phyloP scores from a whole-genome alignment of 1,140 invertebrate genomes.

The Aphis gossypii region DNA sequence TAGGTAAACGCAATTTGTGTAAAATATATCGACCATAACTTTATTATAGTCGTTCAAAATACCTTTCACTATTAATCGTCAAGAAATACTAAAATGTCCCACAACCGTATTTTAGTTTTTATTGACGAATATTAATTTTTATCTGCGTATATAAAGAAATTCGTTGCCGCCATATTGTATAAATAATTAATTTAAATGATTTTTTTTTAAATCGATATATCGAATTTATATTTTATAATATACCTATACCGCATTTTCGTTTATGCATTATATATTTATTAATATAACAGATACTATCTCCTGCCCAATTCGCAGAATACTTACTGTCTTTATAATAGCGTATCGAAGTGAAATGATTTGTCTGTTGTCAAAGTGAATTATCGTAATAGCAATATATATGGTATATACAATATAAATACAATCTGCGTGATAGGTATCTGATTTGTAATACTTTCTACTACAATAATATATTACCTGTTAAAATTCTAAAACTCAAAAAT shows the following conservation, averaged over 20 bases:
- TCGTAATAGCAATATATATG: not conserved
- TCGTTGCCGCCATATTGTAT: not conserved
- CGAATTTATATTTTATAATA: not conserved
- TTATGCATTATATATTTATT: not conserved
- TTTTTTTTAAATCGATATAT: not conserved
- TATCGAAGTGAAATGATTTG: conserved; percentile 11
- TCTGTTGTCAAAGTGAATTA: not conserved
- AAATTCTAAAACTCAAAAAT: not conserved
- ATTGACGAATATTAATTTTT: not conserved
- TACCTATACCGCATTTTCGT: not conserved
- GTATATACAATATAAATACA: not conserved
- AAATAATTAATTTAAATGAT: not conserved
- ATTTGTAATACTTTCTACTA: not conserved
- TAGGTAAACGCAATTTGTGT: not conserved
- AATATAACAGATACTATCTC: not conserved
- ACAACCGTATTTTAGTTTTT: not conserved
- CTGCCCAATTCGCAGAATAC: not conserved
- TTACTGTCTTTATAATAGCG: not conserved
- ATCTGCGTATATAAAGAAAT: not conserved
- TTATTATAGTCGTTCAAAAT: not conserved
- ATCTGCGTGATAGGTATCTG: not conserved
- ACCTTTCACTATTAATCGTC: not conserved
- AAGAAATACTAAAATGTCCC: not conserved
- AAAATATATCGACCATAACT: not conserved
- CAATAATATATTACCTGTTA: not conserved